Evolutionary conservation across 2,888 invertebrate species (phyloP).

Genomic region (Ecdyonurus torrentis): DNA sequence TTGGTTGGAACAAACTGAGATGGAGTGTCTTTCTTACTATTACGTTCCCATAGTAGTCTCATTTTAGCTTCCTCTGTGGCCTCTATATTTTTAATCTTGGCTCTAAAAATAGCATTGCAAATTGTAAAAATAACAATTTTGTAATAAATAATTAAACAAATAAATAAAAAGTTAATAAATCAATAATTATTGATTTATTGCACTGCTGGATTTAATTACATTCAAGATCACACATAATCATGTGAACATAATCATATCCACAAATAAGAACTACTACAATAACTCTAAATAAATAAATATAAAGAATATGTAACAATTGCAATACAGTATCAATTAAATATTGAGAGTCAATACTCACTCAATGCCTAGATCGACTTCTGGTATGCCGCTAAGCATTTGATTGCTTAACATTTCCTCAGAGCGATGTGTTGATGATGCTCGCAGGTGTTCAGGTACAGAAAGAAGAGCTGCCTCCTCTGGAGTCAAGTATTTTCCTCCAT

Average conservation of each 20-base stretch:
- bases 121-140: conserved; percentile 12
- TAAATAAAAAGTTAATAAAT: too few relatives aligned
- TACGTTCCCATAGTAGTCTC: conserved; percentile 71
- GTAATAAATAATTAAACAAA: too few relatives aligned
- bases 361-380: conserved; percentile 98
- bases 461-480: conserved; percentile 82
- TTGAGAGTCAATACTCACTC: too few relatives aligned
- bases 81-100: conserved; percentile 96
- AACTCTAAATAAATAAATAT: too few relatives aligned
- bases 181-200: conserved; percentile 12
- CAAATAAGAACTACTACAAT: too few relatives aligned
- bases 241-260: too few relatives aligned
- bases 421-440: conserved; percentile 68
- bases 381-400: conserved; percentile 99
- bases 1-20: conserved; percentile 95
- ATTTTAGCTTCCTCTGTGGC: conserved; percentile 98
- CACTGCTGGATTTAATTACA: too few relatives aligned
- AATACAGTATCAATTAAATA: too few relatives aligned
- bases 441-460: conserved; percentile 75
- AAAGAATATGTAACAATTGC: too few relatives aligned
- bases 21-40: conserved; percentile 81
- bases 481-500: conserved; percentile 43
- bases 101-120: conserved; percentile 33
- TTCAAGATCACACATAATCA: too few relatives aligned
- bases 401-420: conserved; percentile 99